Evolutionary conservation across 1,140 invertebrate species (phyloP), one percentile per base, ranked within the genome.

Genomic region (Bombus sibiricus): DNA sequence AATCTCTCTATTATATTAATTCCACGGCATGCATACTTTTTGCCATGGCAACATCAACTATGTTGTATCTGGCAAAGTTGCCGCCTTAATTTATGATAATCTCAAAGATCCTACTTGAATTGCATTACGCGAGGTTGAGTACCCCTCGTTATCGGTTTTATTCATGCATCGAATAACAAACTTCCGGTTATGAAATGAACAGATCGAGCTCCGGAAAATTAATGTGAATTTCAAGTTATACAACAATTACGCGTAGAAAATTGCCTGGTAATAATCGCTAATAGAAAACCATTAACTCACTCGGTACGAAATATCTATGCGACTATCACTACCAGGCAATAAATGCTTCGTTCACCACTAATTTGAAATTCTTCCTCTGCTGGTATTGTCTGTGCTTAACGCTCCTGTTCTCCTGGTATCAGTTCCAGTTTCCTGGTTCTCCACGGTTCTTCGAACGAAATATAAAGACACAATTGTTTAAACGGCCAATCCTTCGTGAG

Each of bases 61-160:
- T 83, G 81, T 75, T 76, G 81, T 83, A 62, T 68, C 68, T 68
- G 81, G 76, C 73, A 77, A 83, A 83, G 81, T 83, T 83, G 73
- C 73, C 62, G 62, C 34, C 59, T 75, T 77, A 76, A 83, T 83
- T 77, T 83, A 83, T 83, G 81, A 83, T 83, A 83, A 83, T 83
- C 81, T 47, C 73, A 28, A 77, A 77, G 81, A 83, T 83, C 81
- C 81, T 68, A 83, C 81, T 83, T 83, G 73, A 83, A 83, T 83
- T 83, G 34, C 81, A 83, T 83, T 77, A 83, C 73, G 81, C 32
- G 32, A 77, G 81, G 81, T 83, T 83, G 76, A 77, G 81, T 73
- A 64, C 62, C 43, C 62, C 62, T 83, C 81, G 81, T 83, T 83
- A 83, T 83, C 81, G 81, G 81, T 83, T 83, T 83, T 83, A 83